These are phyloP conservation scores for Belgica antarctica DNA, from an alignment of 2,888 invertebrate genomes.

Conservation along the genomic window DNA sequence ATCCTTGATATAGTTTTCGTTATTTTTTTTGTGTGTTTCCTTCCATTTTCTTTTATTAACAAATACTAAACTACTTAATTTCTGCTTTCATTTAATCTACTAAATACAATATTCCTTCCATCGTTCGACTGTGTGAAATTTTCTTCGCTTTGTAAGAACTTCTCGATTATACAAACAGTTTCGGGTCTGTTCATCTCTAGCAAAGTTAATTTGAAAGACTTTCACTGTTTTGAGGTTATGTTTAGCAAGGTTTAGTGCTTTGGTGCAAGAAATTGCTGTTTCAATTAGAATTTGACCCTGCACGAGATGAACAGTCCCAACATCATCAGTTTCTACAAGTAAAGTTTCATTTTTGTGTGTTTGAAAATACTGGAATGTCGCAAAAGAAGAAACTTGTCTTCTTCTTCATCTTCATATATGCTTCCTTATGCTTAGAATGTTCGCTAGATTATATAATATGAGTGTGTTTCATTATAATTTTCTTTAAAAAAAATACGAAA, in stretches of 20 bases:
- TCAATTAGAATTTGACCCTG: no score
- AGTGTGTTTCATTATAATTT: conserved; percentile 19
- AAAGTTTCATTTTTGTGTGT: neutral
- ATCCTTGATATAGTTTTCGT: neutral
- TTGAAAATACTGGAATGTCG: conserved; percentile 3
- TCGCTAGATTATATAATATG: conserved; percentile 24
- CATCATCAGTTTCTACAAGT: neutral
- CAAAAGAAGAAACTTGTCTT: neutral
- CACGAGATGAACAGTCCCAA: no score
- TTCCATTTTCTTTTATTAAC: conserved; percentile 4
- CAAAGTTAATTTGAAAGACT: neutral
- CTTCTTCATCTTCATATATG: conserved; percentile 7
- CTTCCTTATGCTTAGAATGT: conserved; percentile 15
- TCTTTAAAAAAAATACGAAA: conserved; percentile 15
- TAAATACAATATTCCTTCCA: neutral
- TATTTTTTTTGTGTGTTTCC: neutral
- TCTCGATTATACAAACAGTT: neutral
- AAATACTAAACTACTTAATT: conserved; percentile 11
- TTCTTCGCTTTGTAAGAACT: neutral
- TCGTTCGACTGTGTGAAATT: neutral
- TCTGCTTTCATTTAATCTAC: conserved; percentile 15
- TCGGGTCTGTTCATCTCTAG: neutral
- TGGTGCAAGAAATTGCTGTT: no score
- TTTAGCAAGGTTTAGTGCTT: no score
- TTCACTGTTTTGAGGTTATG: no score